Percentiles rank a stretch among this genome's conserved stretches.
phyloP scores from a whole-genome alignment of 2,113 vertebrate genomes.

The Oceanodroma tethys region DNA sequence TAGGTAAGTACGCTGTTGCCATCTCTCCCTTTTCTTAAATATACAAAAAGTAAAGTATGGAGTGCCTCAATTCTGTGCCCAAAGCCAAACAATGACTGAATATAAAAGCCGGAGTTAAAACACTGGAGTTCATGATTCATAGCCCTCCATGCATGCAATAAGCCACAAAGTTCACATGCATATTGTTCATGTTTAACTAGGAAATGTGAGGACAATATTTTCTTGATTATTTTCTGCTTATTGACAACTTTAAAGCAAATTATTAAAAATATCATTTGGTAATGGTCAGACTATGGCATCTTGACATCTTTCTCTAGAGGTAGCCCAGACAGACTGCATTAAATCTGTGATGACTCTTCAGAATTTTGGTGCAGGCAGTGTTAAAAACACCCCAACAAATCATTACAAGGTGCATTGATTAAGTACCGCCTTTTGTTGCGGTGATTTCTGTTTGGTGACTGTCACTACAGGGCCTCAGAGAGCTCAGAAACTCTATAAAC shows the following conservation, averaged over 20 bases:
- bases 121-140: not conserved
- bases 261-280: not conserved
- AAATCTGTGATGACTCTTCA: not conserved
- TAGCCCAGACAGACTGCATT: not conserved
- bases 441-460: not conserved
- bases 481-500: not conserved
- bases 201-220: not conserved
- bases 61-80: not conserved
- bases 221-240: not conserved
- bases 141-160: not conserved
- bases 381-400: not conserved
- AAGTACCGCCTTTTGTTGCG: not conserved
- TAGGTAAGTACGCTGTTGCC: not conserved
- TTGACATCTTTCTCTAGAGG: not conserved
- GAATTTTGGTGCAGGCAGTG: not conserved
- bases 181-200: not conserved
- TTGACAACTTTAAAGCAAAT: not conserved
- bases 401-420: not conserved
- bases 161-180: not conserved
- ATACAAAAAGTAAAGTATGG: not conserved
- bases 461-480: not conserved
- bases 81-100: not conserved
- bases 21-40: constrained; percentile 12
- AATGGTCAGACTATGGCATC: not conserved
- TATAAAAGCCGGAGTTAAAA: not conserved